These are phyloP conservation scores for Caenorhabditis angaria DNA, from an alignment of 2,888 invertebrate genomes.

Conservation along the genomic window DNA sequence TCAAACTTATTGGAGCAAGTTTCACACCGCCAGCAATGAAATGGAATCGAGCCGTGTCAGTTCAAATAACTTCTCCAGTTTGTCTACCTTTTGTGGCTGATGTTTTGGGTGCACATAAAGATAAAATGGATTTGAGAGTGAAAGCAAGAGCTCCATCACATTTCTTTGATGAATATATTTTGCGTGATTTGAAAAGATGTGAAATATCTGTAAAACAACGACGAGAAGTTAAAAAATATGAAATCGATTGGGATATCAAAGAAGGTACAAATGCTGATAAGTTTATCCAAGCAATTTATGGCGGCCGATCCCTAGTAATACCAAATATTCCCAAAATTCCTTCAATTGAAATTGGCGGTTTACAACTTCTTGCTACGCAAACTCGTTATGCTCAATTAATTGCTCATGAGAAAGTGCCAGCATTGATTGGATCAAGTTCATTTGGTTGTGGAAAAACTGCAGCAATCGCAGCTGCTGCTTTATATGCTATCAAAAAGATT, in stretches of 20 bases:
- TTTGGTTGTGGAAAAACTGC: conserved; percentile 1
- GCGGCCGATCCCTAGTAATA: neutral
- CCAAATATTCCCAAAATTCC: neutral
- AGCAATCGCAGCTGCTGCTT: neutral
- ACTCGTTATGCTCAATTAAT: neutral
- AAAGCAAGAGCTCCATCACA: neutral
- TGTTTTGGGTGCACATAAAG: neutral
- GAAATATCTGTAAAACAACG: neutral
- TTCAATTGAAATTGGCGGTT: neutral
- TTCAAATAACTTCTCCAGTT: neutral
- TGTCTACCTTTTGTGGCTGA: neutral
- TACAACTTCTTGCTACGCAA: neutral
- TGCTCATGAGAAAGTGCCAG: neutral
- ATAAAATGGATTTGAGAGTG: neutral
- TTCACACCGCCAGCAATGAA: neutral
- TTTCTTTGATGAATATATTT: neutral
- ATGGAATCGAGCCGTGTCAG: neutral
- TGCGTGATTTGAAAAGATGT: neutral
- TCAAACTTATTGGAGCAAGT: neutral
- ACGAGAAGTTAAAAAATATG: neutral
- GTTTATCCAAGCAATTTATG: neutral
- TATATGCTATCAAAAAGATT: neutral
- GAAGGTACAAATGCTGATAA: neutral
- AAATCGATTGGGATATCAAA: neutral
- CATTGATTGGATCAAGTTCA: neutral